Evolutionary conservation across 2,113 vertebrate species (phyloP).

Genomic region (Acrocephalus kingi): DNA sequence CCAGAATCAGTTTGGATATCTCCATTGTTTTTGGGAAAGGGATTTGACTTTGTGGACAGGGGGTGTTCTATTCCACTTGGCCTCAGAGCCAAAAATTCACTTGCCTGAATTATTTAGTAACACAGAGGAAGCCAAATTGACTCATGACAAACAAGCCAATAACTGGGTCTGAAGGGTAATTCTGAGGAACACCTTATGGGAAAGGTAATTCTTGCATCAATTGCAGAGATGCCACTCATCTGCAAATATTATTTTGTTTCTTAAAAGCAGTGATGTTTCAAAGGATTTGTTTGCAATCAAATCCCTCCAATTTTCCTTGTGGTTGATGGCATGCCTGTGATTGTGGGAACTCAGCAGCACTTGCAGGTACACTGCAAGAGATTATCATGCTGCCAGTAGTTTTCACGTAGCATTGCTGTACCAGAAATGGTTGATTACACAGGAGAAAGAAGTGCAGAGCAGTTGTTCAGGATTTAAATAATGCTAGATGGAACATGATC

Average conservation of each 20-base stretch:
- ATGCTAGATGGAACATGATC: not conserved
- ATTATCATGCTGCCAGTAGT: not conserved
- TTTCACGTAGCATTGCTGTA: not conserved
- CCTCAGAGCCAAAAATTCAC: not conserved
- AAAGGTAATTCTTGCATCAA: not conserved
- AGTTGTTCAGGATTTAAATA: not conserved
- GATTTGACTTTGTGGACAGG: not conserved
- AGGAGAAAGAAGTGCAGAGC: not conserved
- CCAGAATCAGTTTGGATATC: not conserved
- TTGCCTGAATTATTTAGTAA: slow-evolving; percentile 17
- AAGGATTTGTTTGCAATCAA: not conserved
- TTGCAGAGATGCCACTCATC: not conserved
- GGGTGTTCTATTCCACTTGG: not conserved
- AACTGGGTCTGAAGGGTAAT: not conserved
- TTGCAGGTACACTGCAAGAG: not conserved
- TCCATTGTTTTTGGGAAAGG: not conserved
- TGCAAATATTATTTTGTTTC: not conserved
- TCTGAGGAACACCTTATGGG: not conserved
- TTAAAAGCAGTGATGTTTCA: not conserved
- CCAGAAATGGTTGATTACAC: not conserved
- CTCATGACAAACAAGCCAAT: not conserved
- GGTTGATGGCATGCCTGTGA: not conserved
- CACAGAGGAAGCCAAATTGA: not conserved
- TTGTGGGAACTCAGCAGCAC: not conserved
- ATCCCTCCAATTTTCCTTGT: not conserved